These are phyloP conservation scores for Dryoscopus gambensis DNA, from an alignment of 2,113 vertebrate species.

Conservation along the genomic window DNA sequence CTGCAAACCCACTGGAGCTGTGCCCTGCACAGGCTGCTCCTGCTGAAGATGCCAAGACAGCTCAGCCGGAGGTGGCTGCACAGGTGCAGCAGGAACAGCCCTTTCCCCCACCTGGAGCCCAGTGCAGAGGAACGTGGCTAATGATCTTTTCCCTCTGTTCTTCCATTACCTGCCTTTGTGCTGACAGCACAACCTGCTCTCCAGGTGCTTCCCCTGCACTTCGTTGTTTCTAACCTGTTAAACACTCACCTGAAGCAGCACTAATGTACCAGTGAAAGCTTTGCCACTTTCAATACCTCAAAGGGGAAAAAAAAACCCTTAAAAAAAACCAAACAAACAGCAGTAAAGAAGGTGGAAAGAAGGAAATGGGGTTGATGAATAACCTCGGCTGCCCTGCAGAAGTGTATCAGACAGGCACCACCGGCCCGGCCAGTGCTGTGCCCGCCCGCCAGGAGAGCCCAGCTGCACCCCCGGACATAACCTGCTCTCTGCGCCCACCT, in stretches of 20 bases:
- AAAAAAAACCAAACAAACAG: background rate
- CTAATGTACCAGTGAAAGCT: background rate
- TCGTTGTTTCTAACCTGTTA: background rate
- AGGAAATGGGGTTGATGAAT: background rate
- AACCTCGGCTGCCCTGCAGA: background rate
- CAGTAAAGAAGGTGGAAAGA: background rate
- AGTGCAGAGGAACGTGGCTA: rapidly evolving
- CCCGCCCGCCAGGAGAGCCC: background rate
- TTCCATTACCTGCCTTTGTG: background rate
- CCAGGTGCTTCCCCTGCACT: background rate
- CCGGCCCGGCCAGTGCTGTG: rapidly evolving
- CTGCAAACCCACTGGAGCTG: too few relatives aligned
- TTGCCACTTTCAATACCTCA: background rate
- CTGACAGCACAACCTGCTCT: background rate
- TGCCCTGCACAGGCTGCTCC: background rate
- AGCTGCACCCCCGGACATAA: background rate
- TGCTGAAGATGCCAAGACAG: background rate
- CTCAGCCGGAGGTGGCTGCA: rapidly evolving
- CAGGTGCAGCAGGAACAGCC: background rate
- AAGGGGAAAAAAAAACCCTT: background rate
- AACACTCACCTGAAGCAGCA: background rate
- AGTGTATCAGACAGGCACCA: background rate
- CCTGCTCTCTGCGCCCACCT: rapidly evolving
- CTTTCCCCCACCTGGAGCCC: rapidly evolving
- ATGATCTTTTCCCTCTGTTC: background rate